These are phyloP conservation scores for Melieria omissa DNA, from an alignment of 2,888 invertebrate species.

Conservation along the genomic window DNA sequence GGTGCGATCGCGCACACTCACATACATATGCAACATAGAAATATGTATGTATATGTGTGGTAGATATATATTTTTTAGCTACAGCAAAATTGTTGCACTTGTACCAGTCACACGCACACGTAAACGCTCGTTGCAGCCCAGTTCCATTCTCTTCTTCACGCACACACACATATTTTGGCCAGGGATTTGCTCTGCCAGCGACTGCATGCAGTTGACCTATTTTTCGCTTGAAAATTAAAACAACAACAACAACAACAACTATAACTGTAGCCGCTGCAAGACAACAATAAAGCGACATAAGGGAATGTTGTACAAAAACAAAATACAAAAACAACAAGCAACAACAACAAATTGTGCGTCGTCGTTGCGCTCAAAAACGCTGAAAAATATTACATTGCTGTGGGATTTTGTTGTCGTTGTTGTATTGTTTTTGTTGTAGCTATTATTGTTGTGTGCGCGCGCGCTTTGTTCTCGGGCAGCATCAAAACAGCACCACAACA, in stretches of 20 bases:
- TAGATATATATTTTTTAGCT: neutral
- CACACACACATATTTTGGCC: too few species aligned
- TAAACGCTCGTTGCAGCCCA: too few species aligned
- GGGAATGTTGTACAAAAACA: neutral
- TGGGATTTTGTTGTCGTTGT: too few species aligned
- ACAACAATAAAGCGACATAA: constrained; percentile 3
- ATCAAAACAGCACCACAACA: too few species aligned
- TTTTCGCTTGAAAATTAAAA: constrained; percentile 24
- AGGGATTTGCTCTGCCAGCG: neutral
- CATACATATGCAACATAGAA: neutral
- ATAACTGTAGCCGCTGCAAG: neutral
- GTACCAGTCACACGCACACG: too few species aligned
- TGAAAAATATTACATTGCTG: too few species aligned
- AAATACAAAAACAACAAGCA: constrained; percentile 8
- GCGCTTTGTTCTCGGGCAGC: too few species aligned
- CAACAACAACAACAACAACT: constrained; percentile 9
- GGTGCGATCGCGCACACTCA: neutral
- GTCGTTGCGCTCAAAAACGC: too few species aligned
- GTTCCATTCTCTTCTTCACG: too few species aligned
- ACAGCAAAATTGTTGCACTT: too few species aligned
- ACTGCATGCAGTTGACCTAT: constrained; percentile 19
- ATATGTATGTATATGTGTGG: neutral
- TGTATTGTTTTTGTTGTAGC: too few species aligned
- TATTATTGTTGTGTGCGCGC: too few species aligned
- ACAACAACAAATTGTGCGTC: neutral